These are phyloP conservation scores for Brachymystax lenok DNA, from an alignment of 2,797 vertebrate species.

Conservation along the genomic window DNA sequence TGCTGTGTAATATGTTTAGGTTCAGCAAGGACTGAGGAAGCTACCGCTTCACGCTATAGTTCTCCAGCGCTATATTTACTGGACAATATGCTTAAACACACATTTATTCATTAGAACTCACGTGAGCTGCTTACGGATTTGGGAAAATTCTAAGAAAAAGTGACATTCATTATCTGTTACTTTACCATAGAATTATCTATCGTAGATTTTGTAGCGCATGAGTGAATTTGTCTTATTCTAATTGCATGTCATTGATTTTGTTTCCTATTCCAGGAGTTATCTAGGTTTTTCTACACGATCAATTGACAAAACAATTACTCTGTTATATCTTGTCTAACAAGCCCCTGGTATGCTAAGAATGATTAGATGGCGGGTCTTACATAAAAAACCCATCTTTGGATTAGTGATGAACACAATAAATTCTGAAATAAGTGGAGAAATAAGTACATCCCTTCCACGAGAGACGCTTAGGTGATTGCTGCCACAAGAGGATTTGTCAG, in stretches of 20 bases:
- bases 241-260: background rate
- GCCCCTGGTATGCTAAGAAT: slow-evolving; percentile 66
- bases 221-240: background rate
- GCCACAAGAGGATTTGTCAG: slow-evolving; percentile 81
- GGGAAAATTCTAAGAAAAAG: slow-evolving; percentile 24
- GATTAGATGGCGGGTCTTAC: slow-evolving; percentile 78
- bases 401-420: slow-evolving; percentile 76
- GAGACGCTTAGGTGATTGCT: slow-evolving; percentile 77
- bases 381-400: slow-evolving; percentile 75
- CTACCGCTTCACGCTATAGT: slow-evolving; percentile 45
- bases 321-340: slow-evolving; percentile 72
- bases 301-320: slow-evolving; percentile 77
- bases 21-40: slow-evolving; percentile 62
- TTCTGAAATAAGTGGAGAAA: slow-evolving; percentile 76
- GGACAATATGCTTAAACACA: slow-evolving; percentile 59
- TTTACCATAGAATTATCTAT: slow-evolving; percentile 6
- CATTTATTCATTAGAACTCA: slow-evolving; percentile 13
- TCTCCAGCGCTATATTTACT: slow-evolving; percentile 39
- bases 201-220: background rate
- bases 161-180: background rate
- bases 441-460: slow-evolving; percentile 76
- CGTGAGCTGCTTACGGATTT: slow-evolving; percentile 56
- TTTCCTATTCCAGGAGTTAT: slow-evolving; percentile 56
- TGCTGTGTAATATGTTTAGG: slow-evolving; percentile 74
- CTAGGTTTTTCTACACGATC: slow-evolving; percentile 56